Evolutionary conservation across 2,797 vertebrate genomes (phyloP).

Genomic region (Xiphorhynchus erythropygius): DNA sequence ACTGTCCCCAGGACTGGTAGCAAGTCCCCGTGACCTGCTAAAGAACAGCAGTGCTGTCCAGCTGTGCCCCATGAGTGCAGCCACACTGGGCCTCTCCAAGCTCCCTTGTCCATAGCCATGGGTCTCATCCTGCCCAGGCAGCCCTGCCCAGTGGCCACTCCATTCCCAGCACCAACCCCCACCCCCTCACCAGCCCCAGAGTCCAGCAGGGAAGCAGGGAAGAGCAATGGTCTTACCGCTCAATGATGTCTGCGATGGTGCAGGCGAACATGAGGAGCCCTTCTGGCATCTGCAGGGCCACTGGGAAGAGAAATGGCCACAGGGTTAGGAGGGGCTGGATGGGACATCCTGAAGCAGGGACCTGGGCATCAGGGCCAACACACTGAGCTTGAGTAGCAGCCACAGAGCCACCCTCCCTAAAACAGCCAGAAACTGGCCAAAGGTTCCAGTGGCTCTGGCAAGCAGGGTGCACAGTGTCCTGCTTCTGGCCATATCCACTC

Average conservation of each 20-base stretch:
- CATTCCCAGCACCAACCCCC: neutral
- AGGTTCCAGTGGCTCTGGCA: neutral
- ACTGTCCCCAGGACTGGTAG: neutral
- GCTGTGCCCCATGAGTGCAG: rapidly evolving
- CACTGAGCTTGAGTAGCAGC: neutral
- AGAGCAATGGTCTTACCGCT: constrained; percentile 79
- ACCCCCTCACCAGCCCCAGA: rapidly evolving
- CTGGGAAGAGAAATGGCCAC: constrained; percentile 76
- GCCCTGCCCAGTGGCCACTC: neutral
- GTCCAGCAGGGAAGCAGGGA: rapidly evolving
- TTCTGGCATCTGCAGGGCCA: constrained; percentile 97
- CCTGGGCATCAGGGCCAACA: neutral
- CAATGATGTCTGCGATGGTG: constrained; percentile 92
- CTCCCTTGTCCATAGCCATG: rapidly evolving
- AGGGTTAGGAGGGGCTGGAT: neutral
- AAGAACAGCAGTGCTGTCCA: neutral
- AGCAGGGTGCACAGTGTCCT: neutral
- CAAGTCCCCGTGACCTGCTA: rapidly evolving
- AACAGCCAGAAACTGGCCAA: neutral
- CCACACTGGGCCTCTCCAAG: rapidly evolving
- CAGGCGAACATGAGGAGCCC: constrained; percentile 98
- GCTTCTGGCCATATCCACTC: neutral
- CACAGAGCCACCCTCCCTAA: neutral
- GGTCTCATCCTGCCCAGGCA: neutral
- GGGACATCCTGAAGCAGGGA: rapidly evolving